Evolutionary conservation across 2,113 vertebrate species (phyloP).

Genomic region (Myotis brandtii): DNA sequence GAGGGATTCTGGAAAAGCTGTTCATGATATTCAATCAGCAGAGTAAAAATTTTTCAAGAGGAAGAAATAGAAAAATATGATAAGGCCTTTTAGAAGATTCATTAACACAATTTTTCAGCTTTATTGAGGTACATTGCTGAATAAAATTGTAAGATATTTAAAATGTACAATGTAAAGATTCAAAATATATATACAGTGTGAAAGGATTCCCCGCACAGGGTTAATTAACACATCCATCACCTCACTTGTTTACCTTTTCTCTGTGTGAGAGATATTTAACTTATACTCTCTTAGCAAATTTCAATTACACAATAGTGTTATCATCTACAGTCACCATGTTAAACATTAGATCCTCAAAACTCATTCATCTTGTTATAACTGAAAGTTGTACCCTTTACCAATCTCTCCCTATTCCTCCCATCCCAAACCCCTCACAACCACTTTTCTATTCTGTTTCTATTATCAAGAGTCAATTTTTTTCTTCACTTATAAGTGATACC

Average conservation of each 20-base stretch:
- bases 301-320: not conserved
- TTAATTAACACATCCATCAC: not conserved
- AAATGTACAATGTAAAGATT: not conserved
- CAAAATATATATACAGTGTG: not conserved
- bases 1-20: not conserved
- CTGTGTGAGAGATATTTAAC: not conserved
- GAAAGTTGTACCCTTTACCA: not conserved
- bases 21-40: not conserved
- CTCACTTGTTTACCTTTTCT: not conserved
- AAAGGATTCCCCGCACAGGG: not conserved
- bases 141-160: not conserved
- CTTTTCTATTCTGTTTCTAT: not conserved
- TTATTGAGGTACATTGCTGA: not conserved
- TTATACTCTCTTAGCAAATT: not conserved
- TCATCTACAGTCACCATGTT: not conserved
- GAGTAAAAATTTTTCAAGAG: not conserved
- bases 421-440: not conserved
- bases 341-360: not conserved
- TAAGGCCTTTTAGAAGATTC: not conserved
- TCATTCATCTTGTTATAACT: not conserved
- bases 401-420: too few relatives aligned
- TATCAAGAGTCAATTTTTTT: not conserved
- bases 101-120: not conserved
- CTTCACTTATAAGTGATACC: not conserved
- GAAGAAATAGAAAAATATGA: not conserved